Base-by-base conservation (phyloP, 92 coral and sea anemone species). In the Pocillopora meandrina region DNA sequence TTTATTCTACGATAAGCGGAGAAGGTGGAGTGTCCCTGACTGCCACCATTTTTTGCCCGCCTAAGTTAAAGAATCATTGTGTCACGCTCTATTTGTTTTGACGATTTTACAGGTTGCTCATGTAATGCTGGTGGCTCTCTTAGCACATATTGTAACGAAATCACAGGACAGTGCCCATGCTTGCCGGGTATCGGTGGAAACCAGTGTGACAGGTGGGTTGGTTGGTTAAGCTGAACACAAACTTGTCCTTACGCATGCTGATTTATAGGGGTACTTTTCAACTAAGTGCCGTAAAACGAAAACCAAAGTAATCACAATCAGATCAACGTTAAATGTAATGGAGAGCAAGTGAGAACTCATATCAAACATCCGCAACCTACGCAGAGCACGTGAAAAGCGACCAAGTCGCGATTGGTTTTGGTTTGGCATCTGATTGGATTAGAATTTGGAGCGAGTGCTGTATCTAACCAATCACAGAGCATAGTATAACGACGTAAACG, bases 81-180 rank as follows among this genome's bases (percentile, higher is more conserved):
- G n/a, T 26, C 73, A 65, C 61, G 12, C 12, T 2, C 23, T 14
- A 1, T 10, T 9, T 63, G 49, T n/a, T 17, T 56, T 52, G 42
- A 57, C 59, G 31, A 16, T 61, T 67, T 56, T 36, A 4, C 81
- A 96, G 99, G 92, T 49, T 96, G 99, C 75, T 82, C 90, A 12
- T 96, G 99, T 88, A 89, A 96, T 57, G 84, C 64, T 11, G 99
- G 99, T 7, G 98, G 95, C 9, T 93, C 98, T 64, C 83, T 77
- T 59, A 89, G 92, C 49, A 78, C 61, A 56, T 70, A 82, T 64
- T 96, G 99, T 83, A 91, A 96, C 75, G 75, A 56, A 33, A 47
- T 66, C 71, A 89, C 93, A 9, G 98, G 95, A 26, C 89, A 75
- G 71, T 96, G 99, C 76, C 59, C 92, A 58, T 96, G 99, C 68